Base-by-base conservation (phyloP, 2,113 vertebrate genomes). In the Albula goreensis region DNA sequence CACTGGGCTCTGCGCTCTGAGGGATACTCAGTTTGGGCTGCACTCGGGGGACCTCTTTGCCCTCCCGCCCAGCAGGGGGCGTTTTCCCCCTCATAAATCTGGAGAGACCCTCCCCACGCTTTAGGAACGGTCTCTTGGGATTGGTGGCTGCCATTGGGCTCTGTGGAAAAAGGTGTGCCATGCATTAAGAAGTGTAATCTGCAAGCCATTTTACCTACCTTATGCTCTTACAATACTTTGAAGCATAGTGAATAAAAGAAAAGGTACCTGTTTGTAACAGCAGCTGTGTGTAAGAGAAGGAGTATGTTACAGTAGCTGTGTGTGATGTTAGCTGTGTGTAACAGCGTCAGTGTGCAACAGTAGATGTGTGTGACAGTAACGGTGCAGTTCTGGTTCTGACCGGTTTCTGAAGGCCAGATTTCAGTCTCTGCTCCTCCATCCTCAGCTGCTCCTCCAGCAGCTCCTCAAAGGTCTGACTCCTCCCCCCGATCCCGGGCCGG, bases 391-490 rank as follows among this genome's bases (percentile, higher is more conserved):
- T 31, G n/a, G 70, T n/a, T 31, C 91, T 90, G 88, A 99, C 97
- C 96, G 95, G 91, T 86, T 95, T 89, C 78, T 94, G 90, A 88
- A 41, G 93, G 80, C 84, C 88, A 60, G 53, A 94, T 90, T 94
- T 94, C 85, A 96, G 85, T 89, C 94, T 95, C 92, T 96, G 95
- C 88, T 98, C 95, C 94, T 99, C 98, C 78, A 98, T 83, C 81
- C 25, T 93, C 89, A 99, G 96, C 88, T 99, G 96, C 91, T 99
- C 97, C 92, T 99, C 98, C 81, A 99, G 88, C 78, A 97, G 95
- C 87, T 98, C 97, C 92, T 99, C 97, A 94, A 98, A 99, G 0
- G 97, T 97, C 91, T 95, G 94, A 89, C 95, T 98, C 90, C 91
- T 96, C 87, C 94, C 95, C 57, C 93, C 93, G 31, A 97, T 89